Evolutionary conservation across 2,888 invertebrate genomes (phyloP).

Genomic region (Philaethria dido): DNA sequence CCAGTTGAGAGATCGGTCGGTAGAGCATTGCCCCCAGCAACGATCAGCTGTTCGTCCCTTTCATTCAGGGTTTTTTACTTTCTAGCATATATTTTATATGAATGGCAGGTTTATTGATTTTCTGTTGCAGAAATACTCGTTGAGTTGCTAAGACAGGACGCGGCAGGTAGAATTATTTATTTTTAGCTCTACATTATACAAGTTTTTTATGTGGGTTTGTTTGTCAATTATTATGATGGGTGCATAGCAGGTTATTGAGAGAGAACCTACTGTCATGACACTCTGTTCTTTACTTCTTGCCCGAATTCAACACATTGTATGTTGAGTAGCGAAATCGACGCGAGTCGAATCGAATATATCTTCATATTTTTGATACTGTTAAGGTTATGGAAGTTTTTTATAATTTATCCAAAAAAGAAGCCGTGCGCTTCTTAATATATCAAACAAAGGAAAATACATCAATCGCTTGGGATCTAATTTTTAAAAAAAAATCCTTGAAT

Average conservation of each 20-base stretch:
- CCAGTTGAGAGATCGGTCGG: slow-evolving; percentile 35
- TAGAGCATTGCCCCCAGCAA: slow-evolving; percentile 47
- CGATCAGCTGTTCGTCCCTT: slow-evolving; percentile 49
- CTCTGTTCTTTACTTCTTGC: no score
- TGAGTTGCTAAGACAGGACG: neutral
- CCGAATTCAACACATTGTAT: no score
- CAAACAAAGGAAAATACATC: slow-evolving; percentile 2
- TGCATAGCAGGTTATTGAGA: no score
- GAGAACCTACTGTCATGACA: no score
- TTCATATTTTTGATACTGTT: no score
- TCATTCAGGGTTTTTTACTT: slow-evolving; percentile 50
- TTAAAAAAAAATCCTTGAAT: slow-evolving; percentile 1
- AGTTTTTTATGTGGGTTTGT: neutral
- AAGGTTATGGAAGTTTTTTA: no score
- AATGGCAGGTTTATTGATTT: slow-evolving; percentile 34
- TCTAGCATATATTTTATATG: slow-evolving; percentile 45
- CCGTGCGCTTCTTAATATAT: neutral
- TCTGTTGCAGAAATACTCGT: slow-evolving; percentile 22
- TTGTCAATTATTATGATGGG: neutral
- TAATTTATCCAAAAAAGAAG: neutral
- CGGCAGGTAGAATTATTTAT: neutral
- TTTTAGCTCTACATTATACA: slow-evolving; percentile 5
- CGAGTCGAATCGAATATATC: no score
- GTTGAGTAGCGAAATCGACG: no score
- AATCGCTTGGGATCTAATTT: neutral